A percentile compares a stretch with the other conserved stretches of the same genome.
Conservation (phyloP, 1,140 invertebrate genomes). For the Sinella curviseta region DNA sequence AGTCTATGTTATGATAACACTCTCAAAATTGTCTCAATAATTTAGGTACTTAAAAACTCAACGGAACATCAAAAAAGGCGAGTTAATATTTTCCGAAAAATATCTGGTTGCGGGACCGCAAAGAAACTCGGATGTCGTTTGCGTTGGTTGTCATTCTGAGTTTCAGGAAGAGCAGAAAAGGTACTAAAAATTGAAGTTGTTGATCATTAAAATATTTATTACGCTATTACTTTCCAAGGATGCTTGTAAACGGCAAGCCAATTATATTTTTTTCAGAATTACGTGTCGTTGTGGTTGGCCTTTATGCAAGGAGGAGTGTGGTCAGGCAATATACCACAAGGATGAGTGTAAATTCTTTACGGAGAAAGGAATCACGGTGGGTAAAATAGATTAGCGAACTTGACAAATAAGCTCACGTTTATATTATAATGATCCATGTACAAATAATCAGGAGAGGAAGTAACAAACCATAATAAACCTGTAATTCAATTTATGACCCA, state of each 20-base stretch:
- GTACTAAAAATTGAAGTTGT: no score
- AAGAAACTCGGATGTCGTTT: constrained; percentile 26
- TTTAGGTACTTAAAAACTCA: constrained; percentile 40
- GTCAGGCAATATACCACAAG: constrained; percentile 62
- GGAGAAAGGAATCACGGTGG: constrained; percentile 41
- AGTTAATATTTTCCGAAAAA: constrained; percentile 44
- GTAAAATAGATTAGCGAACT: background rate
- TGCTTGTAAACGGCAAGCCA: background rate
- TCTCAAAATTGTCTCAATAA: no score
- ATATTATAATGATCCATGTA: no score
- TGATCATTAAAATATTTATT: background rate
- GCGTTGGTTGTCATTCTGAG: constrained; percentile 46
- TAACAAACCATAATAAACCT: no score
- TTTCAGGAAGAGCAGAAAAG: background rate
- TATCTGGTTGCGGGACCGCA: constrained; percentile 41
- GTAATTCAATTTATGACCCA: no score
- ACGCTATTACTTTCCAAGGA: background rate
- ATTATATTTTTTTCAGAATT: background rate
- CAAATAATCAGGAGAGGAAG: no score
- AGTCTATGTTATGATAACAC: background rate
- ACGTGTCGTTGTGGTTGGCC: constrained; percentile 73
- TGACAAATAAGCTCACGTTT: no score
- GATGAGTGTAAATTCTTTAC: constrained; percentile 66
- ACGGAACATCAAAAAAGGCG: constrained; percentile 37
- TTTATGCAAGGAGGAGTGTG: constrained; percentile 66